Evolutionary conservation across 2,888 invertebrate species (phyloP), one percentile per base, ranked within the genome.

Genomic region (Phortica magna): DNA sequence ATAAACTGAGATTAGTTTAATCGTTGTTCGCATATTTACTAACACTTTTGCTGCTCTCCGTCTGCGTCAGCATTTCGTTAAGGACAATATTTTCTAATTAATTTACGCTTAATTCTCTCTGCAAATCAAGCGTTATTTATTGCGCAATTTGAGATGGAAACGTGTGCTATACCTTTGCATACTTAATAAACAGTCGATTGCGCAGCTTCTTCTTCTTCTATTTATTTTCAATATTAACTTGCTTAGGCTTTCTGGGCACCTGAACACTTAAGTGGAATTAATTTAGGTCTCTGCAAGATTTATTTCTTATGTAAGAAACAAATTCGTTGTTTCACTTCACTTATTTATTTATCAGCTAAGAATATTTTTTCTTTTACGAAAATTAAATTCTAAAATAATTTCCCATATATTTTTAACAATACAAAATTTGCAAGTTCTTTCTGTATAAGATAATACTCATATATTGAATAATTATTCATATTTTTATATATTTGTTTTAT

Each of bases 51-150:
- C 3, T 4, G 31, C 31, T 31, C 31, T 14, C 59, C 39, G 7
- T 9, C 31, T 31, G 67, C 41, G n/a, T 7, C 67, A 41, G 41
- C 42, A 42, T 42, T 71, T 31, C 22, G 53, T 12, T 53, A 53
- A 71, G 53, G 55, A 71, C 83, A 81, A 85, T 86, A 85, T 84
- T 85, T 85, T 84, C 84, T 75, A 85, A 88, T 86, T 86, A 88
- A 85, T 83, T 85, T 64, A 65, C 74, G 77, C 80, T 77, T 83
- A 70, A 79, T 76, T 75, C 80, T 75, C 19, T 57, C 74, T 76
- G 78, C 80, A 78, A 83, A 83, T 81, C 82, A 82, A 77, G 76
- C 76, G 70, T 81, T 76, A 78, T 80, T 80, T 78, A 80, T 80
- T 80, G 76, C 77, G 76, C 73, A 73, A 76, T 80, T 80, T 55